Percentiles rank a stretch among this genome's conserved stretches.
Conservation (phyloP, 2,888 invertebrate species). For the Scaptomyza caliginosa region DNA sequence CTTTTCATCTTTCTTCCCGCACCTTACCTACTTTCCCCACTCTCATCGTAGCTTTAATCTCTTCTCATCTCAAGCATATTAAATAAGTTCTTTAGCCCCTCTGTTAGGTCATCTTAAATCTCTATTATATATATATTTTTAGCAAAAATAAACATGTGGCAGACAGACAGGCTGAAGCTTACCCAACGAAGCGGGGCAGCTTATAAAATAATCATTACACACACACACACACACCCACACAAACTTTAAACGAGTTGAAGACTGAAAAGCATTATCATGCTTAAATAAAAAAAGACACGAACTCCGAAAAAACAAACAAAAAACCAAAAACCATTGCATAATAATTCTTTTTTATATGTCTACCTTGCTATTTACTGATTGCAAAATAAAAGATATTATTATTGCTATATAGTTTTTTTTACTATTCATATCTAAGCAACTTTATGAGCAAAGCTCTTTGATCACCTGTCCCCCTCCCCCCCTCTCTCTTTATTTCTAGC, state of each 20-base stretch:
- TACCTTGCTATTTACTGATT: constrained; percentile 46
- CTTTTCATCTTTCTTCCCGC: not conserved
- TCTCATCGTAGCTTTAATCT: not conserved
- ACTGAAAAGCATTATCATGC: constrained; percentile 56
- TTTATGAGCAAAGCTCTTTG: constrained; percentile 34
- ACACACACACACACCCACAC: not conserved
- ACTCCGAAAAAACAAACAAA: constrained; percentile 19
- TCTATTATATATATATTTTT: not conserved
- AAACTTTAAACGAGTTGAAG: not conserved
- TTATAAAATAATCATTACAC: constrained; percentile 17
- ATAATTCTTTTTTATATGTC: constrained; percentile 74
- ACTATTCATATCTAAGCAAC: constrained; percentile 40
- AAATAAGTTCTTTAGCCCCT: constrained; percentile 20
- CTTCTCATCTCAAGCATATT: not conserved
- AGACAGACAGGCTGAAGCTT: constrained; percentile 2
- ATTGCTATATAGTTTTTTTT: constrained; percentile 20
- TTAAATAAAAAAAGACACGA: constrained; percentile 18
- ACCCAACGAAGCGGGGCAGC: constrained; percentile 33
- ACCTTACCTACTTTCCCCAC: not conserved
- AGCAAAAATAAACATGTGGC: not conserved
- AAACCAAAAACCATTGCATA: constrained; percentile 58
- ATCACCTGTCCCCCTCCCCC: constrained; percentile 7
- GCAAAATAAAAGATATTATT: constrained; percentile 49
- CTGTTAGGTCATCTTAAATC: constrained; percentile 25
- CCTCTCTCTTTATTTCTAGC: constrained; percentile 30